Base-by-base conservation (phyloP, 1,140 invertebrate genomes). In the Xylocopa sonorina region DNA sequence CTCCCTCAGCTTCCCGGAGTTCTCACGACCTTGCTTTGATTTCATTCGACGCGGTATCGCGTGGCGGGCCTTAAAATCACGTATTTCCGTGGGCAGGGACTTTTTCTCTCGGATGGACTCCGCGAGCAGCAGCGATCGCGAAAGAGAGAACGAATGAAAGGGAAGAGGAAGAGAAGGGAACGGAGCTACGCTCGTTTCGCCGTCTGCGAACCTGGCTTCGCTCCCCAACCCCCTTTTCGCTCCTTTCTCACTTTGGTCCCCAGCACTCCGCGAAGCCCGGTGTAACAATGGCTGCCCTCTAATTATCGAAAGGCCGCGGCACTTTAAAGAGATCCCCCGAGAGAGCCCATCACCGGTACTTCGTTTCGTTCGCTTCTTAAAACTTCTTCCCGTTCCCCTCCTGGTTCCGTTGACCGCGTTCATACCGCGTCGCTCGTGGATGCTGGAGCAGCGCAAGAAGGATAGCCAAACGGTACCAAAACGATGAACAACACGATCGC, bases 301-400 rank as follows among this genome's bases (percentile, higher is more conserved):
- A 93, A 93, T 93, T 93, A 93, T 92, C 91, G 87, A 88, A 89
- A 91, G 88, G 84, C 91, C 92, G 92, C 91, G 90, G 90, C 91
- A 91, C 91, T 92, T 92, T 92, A 91, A 86, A 91, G 88, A 91
- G 88, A 89, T 90, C 88, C 87, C 85, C 29, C 46, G 78, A 76
- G 79, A 76, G 79, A 90, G 86, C 85, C 89, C 90, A 91, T 91
- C 90, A 88, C 87, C 83, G 85, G 86, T 87, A 85, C 84, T 88
- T 82, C 86, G 87, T 91, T 91, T 90, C 88, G 89, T 91, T 89
- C 87, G 88, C 88, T 89, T 78, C 88, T 90, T 90, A 86, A 89
- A 88, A 89, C 87, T 75, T 83, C 85, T 86, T 80, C 82, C 77
- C 68, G 24, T 63, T 53, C 58, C 55, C 57, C 48, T 24, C 38